Percentiles rank a stretch among this genome's conserved stretches.
Evolutionary conservation across 2,113 vertebrate species (phyloP).

Genomic region (Tringa solitaria): DNA sequence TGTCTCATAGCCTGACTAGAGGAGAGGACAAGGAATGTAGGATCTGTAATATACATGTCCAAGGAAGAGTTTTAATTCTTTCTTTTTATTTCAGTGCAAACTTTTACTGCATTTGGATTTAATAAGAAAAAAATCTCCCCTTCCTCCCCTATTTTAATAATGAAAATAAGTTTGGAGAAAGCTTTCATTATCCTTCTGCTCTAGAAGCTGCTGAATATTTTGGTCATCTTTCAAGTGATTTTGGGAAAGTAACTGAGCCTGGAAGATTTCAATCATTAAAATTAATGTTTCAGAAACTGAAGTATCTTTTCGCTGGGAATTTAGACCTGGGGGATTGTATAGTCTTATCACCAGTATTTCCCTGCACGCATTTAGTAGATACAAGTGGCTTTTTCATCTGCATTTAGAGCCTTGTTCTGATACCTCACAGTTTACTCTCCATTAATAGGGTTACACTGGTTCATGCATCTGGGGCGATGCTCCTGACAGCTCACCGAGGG

Average conservation of each 20-base stretch:
- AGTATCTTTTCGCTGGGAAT: neutral
- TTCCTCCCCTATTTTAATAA: neutral
- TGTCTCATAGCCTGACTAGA: neutral
- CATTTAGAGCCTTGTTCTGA: neutral
- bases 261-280: neutral
- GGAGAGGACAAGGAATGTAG: neutral
- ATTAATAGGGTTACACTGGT: neutral
- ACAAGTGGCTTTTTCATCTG: neutral
- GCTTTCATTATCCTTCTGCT: neutral
- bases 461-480: neutral
- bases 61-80: neutral
- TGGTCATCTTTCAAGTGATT: neutral
- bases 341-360: neutral
- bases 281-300: neutral
- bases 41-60: neutral
- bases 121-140: neutral
- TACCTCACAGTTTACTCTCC: neutral
- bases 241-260: neutral
- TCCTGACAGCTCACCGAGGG: neutral
- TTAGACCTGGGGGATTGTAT: neutral
- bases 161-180: neutral
- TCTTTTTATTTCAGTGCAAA: neutral
- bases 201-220: neutral
- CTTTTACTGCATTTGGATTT: neutral
- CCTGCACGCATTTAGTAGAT: neutral